A percentile compares a stretch with the other conserved stretches of the same genome.
Conservation (phyloP, 2,113 vertebrate species). For the Centropus unirufus region DNA sequence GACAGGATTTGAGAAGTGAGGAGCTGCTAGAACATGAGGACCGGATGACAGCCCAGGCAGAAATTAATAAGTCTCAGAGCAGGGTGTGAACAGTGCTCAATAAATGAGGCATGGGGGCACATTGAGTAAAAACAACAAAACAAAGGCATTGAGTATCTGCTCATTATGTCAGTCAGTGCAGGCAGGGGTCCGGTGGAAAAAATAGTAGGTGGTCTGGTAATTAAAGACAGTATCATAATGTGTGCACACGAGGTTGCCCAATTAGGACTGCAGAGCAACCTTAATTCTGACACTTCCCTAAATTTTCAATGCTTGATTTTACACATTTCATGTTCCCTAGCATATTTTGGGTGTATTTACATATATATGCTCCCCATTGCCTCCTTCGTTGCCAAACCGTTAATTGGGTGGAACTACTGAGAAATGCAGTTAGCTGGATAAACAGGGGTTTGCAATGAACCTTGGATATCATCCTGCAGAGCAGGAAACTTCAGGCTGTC, state of each 20-base stretch:
- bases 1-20: background rate
- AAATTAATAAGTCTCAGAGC: slow-evolving; percentile 48
- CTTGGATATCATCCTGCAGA: background rate
- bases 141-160: slow-evolving; percentile 53
- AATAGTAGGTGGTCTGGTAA: slow-evolving; percentile 54
- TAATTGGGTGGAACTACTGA: slow-evolving; percentile 59
- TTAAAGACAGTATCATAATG: slow-evolving; percentile 54
- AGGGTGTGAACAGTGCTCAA: slow-evolving; percentile 3
- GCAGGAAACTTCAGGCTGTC: background rate
- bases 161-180: slow-evolving; percentile 58
- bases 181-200: slow-evolving; percentile 56
- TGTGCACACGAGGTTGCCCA: slow-evolving; percentile 44
- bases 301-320: slow-evolving; percentile 49
- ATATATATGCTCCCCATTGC: slow-evolving; percentile 46
- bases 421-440: slow-evolving; percentile 28
- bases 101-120: slow-evolving; percentile 52
- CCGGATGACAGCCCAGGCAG: background rate
- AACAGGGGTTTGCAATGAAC: slow-evolving; percentile 26
- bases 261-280: slow-evolving; percentile 55
- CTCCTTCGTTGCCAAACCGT: slow-evolving; percentile 45
- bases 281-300: slow-evolving; percentile 54
- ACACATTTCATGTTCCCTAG: slow-evolving; percentile 48
- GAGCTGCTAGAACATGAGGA: background rate
- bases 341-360: slow-evolving; percentile 65
- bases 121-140: slow-evolving; percentile 52